These are phyloP conservation scores for Pedetes capensis DNA, from an alignment of 2,113 vertebrate species.

Conservation along the genomic window DNA sequence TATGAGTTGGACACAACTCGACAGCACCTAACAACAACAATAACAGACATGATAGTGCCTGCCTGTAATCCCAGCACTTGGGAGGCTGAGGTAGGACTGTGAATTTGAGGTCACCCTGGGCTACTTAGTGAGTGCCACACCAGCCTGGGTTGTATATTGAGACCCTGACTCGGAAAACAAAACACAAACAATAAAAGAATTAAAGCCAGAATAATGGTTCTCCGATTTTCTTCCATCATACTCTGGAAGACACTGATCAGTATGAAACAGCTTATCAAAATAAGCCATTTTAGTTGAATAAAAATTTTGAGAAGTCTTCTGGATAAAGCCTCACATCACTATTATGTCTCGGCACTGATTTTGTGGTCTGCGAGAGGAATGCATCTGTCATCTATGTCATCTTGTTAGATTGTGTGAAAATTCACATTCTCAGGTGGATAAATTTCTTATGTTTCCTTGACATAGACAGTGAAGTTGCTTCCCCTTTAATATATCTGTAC, in stretches of 20 bases:
- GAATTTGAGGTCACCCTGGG: too few relatives aligned
- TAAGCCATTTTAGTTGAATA: neutral
- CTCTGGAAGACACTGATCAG: neutral
- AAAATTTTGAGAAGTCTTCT: neutral
- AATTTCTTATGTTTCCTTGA: neutral
- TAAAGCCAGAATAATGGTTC: neutral
- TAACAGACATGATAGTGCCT: too few relatives aligned
- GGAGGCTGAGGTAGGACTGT: too few relatives aligned
- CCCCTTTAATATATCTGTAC: neutral
- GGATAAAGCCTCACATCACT: neutral
- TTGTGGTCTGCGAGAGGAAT: neutral
- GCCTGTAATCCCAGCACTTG: too few relatives aligned
- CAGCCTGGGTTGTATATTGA: too few relatives aligned
- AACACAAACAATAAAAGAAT: too few relatives aligned
- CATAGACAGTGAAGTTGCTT: neutral
- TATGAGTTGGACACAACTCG: too few relatives aligned
- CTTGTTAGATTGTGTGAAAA: too few relatives aligned
- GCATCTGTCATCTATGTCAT: neutral
- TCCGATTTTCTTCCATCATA: neutral
- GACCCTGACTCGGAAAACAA: too few relatives aligned
- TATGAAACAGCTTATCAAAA: slow-evolving; percentile 11
- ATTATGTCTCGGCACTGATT: neutral
- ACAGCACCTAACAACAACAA: too few relatives aligned
- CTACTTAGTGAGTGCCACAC: too few relatives aligned
- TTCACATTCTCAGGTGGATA: neutral